Evolutionary conservation across 2,113 vertebrate species (phyloP).

Genomic region (Prinia subflava): DNA sequence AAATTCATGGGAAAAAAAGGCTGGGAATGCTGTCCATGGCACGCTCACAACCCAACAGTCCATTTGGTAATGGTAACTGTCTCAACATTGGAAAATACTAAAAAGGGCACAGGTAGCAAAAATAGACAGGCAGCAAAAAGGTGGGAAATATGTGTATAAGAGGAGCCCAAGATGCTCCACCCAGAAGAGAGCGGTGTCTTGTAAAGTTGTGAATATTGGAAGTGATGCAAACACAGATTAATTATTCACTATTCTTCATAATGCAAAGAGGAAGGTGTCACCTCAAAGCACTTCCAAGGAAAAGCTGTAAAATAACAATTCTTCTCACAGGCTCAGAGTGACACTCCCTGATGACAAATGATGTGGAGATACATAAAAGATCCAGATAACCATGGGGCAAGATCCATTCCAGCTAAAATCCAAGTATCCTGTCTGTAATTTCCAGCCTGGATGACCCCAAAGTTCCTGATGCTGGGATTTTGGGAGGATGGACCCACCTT

Average conservation of each 20-base stretch:
- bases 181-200: neutral
- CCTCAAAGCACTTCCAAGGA: neutral
- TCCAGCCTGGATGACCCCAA: neutral
- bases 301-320: neutral
- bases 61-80: neutral
- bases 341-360: neutral
- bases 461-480: neutral
- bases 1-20: neutral
- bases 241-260: neutral
- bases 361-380: neutral
- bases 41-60: neutral
- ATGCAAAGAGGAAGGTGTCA: neutral
- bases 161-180: neutral
- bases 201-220: neutral
- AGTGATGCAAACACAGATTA: neutral
- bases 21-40: fast-evolving
- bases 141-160: neutral
- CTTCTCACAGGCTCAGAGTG: neutral
- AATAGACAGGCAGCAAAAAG: neutral
- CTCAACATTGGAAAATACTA: neutral
- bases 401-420: neutral
- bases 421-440: too few species aligned
- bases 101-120: neutral
- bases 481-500: neutral
- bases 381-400: neutral